Conservation (phyloP, 2,113 vertebrate species). For the Marcusenius ussheri region DNA sequence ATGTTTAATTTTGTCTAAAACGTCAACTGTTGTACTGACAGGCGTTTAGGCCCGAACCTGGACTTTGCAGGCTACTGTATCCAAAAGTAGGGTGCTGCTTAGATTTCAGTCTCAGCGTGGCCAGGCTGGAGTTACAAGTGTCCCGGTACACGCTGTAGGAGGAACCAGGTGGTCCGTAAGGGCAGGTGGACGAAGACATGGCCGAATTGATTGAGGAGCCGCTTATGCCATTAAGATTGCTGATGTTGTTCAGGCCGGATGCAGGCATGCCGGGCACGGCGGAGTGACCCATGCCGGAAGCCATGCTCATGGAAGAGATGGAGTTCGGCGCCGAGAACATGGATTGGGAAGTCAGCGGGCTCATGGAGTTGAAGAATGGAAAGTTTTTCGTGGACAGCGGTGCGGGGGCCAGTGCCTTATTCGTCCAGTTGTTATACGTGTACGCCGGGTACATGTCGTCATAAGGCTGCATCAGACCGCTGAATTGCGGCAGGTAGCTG, state of each 20-base stretch:
- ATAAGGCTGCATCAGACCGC: slow-evolving; percentile 94
- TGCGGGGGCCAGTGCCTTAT: slow-evolving; percentile 85
- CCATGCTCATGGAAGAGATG: slow-evolving; percentile 97
- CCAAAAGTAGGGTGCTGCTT: slow-evolving; percentile 97
- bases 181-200: slow-evolving; percentile 87
- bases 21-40: slow-evolving; percentile 99
- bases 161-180: slow-evolving; percentile 85
- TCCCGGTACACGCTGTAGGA: slow-evolving; percentile 97
- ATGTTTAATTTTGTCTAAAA: slow-evolving; percentile 32
- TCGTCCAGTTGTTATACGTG: slow-evolving; percentile 98
- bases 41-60: slow-evolving; percentile 84
- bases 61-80: slow-evolving; percentile 88
- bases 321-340: slow-evolving; percentile 93
- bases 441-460: slow-evolving; percentile 96
- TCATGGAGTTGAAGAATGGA: slow-evolving; percentile 99
- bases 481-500: slow-evolving; percentile 98
- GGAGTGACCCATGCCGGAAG: slow-evolving; percentile 86
- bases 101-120: slow-evolving; percentile 94
- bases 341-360: slow-evolving; percentile 89
- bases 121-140: slow-evolving; percentile 95
- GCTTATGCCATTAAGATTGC: slow-evolving; percentile 85
- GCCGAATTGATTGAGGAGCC: slow-evolving; percentile 86
- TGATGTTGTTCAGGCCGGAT: slow-evolving; percentile 88
- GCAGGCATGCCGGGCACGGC: slow-evolving; percentile 83
- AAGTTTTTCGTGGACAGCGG: slow-evolving; percentile 95